Conservation (phyloP, 2,797 vertebrate species). For the Ibycter americanus region DNA sequence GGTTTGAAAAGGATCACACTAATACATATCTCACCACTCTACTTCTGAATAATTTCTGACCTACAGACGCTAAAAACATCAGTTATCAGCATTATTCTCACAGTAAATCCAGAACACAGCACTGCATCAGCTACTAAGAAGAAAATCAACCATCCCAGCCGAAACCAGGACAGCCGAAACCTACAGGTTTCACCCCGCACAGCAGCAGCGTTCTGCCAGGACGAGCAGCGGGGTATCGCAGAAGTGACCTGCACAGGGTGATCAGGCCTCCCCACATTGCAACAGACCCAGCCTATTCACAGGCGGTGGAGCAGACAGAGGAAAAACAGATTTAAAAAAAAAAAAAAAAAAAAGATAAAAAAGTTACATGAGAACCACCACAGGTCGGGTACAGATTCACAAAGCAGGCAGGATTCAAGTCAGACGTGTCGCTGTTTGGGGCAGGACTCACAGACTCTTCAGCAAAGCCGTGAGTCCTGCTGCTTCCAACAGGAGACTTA, state of each 20-base stretch:
- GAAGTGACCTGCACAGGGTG: neutral
- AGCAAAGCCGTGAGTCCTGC: neutral
- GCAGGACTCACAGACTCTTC: neutral
- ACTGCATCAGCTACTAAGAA: too few species aligned
- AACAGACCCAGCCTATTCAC: neutral
- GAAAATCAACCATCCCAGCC: too few species aligned
- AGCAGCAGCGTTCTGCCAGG: too few species aligned
- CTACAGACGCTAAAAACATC: too few species aligned
- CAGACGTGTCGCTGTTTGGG: neutral
- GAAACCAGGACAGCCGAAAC: too few species aligned
- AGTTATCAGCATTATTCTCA: too few species aligned
- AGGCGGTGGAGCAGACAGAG: neutral
- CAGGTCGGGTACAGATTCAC: rapidly evolving
- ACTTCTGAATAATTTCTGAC: neutral
- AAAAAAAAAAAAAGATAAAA: neutral
- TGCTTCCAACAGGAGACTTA: neutral
- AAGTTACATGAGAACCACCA: neutral
- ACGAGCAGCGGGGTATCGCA: neutral
- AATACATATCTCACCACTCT: neutral
- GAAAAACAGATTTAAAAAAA: neutral
- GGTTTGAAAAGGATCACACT: neutral
- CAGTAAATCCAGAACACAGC: too few species aligned
- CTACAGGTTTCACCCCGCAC: neutral
- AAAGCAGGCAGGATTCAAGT: too few species aligned
- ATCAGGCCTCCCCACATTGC: neutral